Evolutionary conservation across 2,113 vertebrate species (phyloP).

Genomic region (Australoheros scitulus): DNA sequence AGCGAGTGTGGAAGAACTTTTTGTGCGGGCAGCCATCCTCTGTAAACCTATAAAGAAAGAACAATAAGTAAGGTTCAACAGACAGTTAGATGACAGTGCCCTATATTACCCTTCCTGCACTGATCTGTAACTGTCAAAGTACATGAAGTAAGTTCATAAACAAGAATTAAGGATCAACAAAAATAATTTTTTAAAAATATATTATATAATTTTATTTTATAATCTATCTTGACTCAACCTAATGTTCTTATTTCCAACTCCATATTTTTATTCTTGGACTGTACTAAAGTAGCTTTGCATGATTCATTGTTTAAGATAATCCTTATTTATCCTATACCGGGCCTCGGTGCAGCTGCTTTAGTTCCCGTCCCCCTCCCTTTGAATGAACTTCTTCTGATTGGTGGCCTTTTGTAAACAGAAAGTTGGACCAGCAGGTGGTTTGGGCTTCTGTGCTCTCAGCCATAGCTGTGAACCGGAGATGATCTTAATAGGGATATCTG

Average conservation of each 20-base stretch:
- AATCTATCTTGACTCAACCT: too few species aligned
- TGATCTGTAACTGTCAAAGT: neutral
- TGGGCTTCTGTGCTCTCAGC: neutral
- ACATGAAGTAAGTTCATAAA: too few species aligned
- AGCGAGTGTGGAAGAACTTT: constrained; percentile 99
- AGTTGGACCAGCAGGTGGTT: neutral
- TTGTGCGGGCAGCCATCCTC: constrained; percentile 98
- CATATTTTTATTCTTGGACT: too few species aligned
- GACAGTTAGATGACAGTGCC: neutral
- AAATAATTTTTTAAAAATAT: too few species aligned
- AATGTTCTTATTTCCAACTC: too few species aligned
- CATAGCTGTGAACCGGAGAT: neutral
- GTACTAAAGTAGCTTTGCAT: too few species aligned
- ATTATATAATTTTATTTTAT: too few species aligned
- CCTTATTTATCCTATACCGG: too few species aligned
- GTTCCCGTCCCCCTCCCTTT: neutral
- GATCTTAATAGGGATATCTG: neutral
- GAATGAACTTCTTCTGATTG: neutral
- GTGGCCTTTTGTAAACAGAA: neutral
- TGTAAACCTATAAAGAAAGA: constrained; percentile 85
- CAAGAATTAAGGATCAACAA: too few species aligned
- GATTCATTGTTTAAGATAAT: too few species aligned
- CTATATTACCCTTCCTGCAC: neutral
- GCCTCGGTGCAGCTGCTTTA: neutral
- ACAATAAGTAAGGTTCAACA: neutral